Conservation (phyloP, 2,797 vertebrate genomes). For the Pelodytes ibericus region DNA sequence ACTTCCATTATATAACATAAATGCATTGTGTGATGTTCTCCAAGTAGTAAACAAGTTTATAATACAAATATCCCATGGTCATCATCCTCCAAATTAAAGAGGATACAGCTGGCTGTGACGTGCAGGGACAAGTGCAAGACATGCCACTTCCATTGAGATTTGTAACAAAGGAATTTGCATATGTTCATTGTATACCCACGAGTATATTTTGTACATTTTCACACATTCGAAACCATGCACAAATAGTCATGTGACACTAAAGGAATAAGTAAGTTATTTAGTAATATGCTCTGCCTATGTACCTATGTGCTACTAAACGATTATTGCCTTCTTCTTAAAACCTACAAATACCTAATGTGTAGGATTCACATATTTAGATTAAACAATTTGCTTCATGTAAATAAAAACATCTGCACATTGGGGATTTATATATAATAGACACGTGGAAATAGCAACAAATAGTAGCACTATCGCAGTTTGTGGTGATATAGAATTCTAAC, state of each 20-base stretch:
- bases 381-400: too few species aligned
- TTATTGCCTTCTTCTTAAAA: not conserved
- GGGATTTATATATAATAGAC: too few species aligned
- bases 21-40: too few species aligned
- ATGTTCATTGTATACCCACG: not conserved
- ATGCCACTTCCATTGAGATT: not conserved
- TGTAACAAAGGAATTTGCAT: not conserved
- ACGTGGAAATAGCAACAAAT: too few species aligned
- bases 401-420: too few species aligned
- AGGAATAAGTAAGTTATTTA: not conserved
- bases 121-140: slow-evolving; percentile 15
- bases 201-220: not conserved
- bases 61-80: too few species aligned
- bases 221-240: not conserved
- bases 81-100: not conserved
- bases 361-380: too few species aligned
- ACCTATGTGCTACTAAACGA: not conserved
- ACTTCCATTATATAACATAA: too few species aligned
- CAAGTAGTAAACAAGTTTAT: too few species aligned
- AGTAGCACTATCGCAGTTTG: too few species aligned
- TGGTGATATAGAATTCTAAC: too few species aligned
- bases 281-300: too few species aligned
- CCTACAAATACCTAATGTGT: not conserved
- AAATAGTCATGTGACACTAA: not conserved
- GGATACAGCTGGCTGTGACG: not conserved